Conservation (phyloP, 64 coral and sea anemone species). For the Actinia tenebrosa region DNA sequence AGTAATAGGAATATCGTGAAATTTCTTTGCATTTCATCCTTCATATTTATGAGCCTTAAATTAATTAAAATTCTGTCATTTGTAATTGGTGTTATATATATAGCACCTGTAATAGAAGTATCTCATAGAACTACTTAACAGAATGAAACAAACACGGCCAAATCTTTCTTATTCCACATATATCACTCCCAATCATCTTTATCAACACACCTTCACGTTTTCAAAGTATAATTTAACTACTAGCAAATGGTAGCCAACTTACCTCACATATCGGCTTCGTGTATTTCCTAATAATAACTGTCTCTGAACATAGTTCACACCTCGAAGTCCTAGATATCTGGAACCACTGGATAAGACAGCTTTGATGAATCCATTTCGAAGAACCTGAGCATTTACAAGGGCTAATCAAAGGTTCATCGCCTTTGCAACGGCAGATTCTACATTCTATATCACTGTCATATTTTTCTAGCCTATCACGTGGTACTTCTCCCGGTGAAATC, state of each 20-base stretch:
- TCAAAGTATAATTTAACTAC: background rate
- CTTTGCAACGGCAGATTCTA: slow-evolving; percentile 69
- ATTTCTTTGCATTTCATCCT: background rate
- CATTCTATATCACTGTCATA: slow-evolving; percentile 54
- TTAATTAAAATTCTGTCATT: background rate
- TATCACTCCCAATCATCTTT: background rate
- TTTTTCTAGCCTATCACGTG: background rate
- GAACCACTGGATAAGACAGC: slow-evolving; percentile 86
- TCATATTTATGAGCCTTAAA: background rate
- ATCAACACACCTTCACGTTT: background rate
- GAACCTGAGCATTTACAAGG: slow-evolving; percentile 88
- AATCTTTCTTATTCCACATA: background rate
- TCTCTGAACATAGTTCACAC: slow-evolving; percentile 80
- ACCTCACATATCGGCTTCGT: slow-evolving; percentile 88
- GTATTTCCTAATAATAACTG: slow-evolving; percentile 58
- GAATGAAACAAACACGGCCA: background rate
- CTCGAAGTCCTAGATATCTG: slow-evolving; percentile 61
- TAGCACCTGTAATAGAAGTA: background rate
- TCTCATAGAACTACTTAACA: background rate
- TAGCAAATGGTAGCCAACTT: background rate
- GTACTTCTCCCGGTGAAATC: background rate
- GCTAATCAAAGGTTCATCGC: slow-evolving; percentile 65
- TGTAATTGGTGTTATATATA: background rate
- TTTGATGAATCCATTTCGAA: slow-evolving; percentile 81
- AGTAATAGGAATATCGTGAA: too few relatives aligned